Evolutionary conservation across 1,140 invertebrate species (phyloP), one percentile per base, ranked within the genome.

Genomic region (Oppia nitens): DNA sequence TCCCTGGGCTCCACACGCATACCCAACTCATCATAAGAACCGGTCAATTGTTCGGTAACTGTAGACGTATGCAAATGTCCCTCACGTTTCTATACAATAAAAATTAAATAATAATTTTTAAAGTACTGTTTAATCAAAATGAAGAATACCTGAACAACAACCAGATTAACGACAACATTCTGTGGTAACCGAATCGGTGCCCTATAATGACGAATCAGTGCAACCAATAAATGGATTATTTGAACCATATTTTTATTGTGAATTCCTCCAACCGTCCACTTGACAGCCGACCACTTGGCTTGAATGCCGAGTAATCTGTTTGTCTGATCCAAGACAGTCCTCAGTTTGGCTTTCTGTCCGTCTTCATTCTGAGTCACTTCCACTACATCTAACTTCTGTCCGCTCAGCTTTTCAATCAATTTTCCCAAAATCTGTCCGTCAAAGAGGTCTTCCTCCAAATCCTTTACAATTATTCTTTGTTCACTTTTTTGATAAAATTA

Each of bases 281-380:
- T 86, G 58, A 72, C 70, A 52, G 72, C 75, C 53, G 62, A 66
- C 65, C 67, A 70, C 9, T 65, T 47, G 2, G 61, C 66, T 72
- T 75, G 68, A 14, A 74, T 61, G 2, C 80, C 80, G 20, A 85
- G 70, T 51, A 81, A 77, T 65, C 80, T 81, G 73, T 93, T 93
- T 1, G 87, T 83, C 27, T 83, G 81, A 60, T 82, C 82, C 23
- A 98, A 72, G 45, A 98, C 90, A 52, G 92, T 81, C 57, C 82
- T 77, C 14, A 98, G 73, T 71, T 98, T 98, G 69, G 96, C 88
- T 64, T 87, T 83, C 71, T 99, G 95, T 0, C 92, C 92, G 73
- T 96, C 91, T 73, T 98, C 93, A 17, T 90, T 95, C 70, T 98
- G 94, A 1, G 93, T 97, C 1, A 99, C 94, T 78, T 99, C 95